These are phyloP conservation scores for Drosophila guanche DNA, from an alignment of 1,140 invertebrate genomes.

Conservation along the genomic window DNA sequence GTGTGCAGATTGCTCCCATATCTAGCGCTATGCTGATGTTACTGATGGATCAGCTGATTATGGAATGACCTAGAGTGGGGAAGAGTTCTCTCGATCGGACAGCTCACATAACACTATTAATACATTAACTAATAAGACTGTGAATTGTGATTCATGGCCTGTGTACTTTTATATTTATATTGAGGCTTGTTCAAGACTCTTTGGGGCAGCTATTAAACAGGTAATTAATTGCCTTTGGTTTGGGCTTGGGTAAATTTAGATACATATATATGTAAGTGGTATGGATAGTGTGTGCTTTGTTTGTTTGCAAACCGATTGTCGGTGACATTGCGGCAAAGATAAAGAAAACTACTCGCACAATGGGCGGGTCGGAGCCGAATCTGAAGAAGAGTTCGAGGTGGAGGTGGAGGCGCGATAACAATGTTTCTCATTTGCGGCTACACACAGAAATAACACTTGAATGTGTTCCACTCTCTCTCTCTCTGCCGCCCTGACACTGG, in stretches of 20 bases:
- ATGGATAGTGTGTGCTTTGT: too few species aligned
- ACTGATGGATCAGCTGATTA: too few species aligned
- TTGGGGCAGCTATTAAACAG: constrained; percentile 12
- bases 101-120: background rate
- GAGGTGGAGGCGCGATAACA: constrained; percentile 48
- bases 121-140: background rate
- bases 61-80: too few species aligned
- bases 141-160: background rate
- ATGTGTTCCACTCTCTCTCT: constrained; percentile 8
- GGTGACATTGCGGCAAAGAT: constrained; percentile 57
- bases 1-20: background rate
- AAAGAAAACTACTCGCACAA: constrained; percentile 39
- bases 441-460: constrained; percentile 43
- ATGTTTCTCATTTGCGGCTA: constrained; percentile 61
- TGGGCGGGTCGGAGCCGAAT: background rate
- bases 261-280: too few species aligned
- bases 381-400: background rate
- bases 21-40: background rate
- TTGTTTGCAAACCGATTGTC: constrained; percentile 60
- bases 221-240: constrained; percentile 28
- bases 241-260: constrained; percentile 42
- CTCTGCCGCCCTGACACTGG: too few species aligned
- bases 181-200: constrained; percentile 12
- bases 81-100: too few species aligned
- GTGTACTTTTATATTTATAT: background rate